Conservation (phyloP, 64 coral and sea anemone genomes). For the Montipora foliosa region DNA sequence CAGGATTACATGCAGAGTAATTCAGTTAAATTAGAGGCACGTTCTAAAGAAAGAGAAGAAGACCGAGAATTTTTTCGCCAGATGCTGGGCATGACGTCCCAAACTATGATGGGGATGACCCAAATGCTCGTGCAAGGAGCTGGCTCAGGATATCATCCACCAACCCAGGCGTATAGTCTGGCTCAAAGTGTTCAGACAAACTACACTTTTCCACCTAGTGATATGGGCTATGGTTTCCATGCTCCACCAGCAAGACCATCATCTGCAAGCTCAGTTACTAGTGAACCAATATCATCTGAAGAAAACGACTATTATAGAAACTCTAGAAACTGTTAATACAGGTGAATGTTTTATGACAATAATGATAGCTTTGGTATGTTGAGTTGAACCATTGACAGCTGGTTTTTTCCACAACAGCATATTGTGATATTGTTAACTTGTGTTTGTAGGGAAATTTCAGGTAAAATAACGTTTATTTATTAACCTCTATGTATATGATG, state of each 20-base stretch:
- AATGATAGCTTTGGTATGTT: slow-evolving; percentile 1
- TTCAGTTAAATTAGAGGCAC: neutral
- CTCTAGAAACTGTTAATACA: slow-evolving; percentile 21
- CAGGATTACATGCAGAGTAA: neutral
- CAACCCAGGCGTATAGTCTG: neutral
- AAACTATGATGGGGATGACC: slow-evolving; percentile 2
- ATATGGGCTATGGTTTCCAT: neutral
- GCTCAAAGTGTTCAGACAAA: neutral
- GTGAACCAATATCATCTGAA: slow-evolving; percentile 30
- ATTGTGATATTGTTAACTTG: no score
- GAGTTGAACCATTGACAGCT: slow-evolving; percentile 38
- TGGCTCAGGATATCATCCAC: slow-evolving; percentile 21
- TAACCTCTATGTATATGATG: no score
- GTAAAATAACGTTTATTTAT: no score
- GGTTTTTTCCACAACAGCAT: neutral
- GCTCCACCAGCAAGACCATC: neutral
- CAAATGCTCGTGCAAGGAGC: slow-evolving; percentile 64
- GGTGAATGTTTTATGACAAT: neutral
- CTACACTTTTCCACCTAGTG: neutral
- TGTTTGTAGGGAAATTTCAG: no score
- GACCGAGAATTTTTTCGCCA: slow-evolving; percentile 30
- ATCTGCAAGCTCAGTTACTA: neutral
- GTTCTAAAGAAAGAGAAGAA: slow-evolving; percentile 40
- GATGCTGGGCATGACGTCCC: neutral
- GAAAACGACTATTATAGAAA: slow-evolving; percentile 7